Conservation (phyloP, 2,888 invertebrate genomes). For the Trisateles emortualis region DNA sequence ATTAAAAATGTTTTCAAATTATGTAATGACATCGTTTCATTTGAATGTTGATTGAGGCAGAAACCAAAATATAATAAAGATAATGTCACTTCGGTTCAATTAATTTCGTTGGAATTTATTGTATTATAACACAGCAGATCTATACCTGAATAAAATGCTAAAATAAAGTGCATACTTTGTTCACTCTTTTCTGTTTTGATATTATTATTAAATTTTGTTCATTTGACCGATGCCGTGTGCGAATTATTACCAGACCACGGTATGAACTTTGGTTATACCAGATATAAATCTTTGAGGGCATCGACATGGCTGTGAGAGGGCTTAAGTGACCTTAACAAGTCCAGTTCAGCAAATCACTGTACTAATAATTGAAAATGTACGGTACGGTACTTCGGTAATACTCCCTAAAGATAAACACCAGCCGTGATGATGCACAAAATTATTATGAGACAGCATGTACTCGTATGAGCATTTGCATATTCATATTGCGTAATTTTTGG, state of each 20-base stretch:
- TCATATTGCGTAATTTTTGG: constrained; percentile 1
- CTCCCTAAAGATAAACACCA: constrained; percentile 11
- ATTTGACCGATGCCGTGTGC: constrained; percentile 7
- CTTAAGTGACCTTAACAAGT: constrained; percentile 33
- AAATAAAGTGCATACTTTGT: neutral
- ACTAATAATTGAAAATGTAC: constrained; percentile 29
- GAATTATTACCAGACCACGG: constrained; percentile 30
- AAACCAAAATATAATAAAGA: too few species aligned
- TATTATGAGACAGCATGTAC: constrained; percentile 1
- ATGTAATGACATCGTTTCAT: too few species aligned
- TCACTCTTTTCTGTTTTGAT: neutral
- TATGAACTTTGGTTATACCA: constrained; percentile 31
- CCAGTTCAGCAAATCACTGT: constrained; percentile 30
- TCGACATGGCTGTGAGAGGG: constrained; percentile 38
- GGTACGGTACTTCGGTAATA: constrained; percentile 16
- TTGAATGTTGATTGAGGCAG: too few species aligned
- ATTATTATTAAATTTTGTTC: constrained; percentile 13
- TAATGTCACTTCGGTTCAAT: too few species aligned
- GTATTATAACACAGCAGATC: too few species aligned
- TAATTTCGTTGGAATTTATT: too few species aligned
- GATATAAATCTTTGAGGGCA: constrained; percentile 39
- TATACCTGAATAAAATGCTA: too few species aligned
- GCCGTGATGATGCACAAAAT: constrained; percentile 30
- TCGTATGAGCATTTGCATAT: constrained; percentile 3
- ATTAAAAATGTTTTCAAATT: too few species aligned